A percentile compares a stretch with the other conserved stretches of the same genome.
These are phyloP conservation scores for Tiliacea aurago DNA, from an alignment of 2,888 invertebrate genomes.

Conservation along the genomic window DNA sequence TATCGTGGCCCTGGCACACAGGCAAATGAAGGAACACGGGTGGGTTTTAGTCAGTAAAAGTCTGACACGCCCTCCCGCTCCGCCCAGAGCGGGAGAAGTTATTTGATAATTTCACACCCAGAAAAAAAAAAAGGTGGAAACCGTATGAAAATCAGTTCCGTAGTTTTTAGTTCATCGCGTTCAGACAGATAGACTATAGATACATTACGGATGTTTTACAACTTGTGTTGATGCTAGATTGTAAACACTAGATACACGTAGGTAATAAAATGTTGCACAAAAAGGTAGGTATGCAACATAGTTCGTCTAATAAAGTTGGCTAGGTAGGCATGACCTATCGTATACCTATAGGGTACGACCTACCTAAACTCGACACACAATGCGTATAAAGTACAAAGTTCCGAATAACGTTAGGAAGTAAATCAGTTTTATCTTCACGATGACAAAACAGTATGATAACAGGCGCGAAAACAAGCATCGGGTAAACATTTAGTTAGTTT, in stretches of 20 bases:
- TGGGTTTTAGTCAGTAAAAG: too few species aligned
- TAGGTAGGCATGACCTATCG: slow-evolving; percentile 27
- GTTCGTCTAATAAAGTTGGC: slow-evolving; percentile 19
- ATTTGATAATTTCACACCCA: too few species aligned
- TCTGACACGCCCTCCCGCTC: too few species aligned
- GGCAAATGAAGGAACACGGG: too few species aligned
- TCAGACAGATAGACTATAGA: too few species aligned
- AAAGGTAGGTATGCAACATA: slow-evolving; percentile 23
- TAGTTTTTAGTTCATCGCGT: too few species aligned
- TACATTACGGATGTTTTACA: neutral
- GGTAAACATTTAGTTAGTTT: slow-evolving; percentile 73
- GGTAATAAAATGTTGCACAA: slow-evolving; percentile 16
- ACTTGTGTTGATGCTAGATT: neutral
- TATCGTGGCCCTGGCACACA: too few species aligned
- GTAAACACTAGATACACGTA: neutral
- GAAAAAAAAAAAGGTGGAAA: too few species aligned
- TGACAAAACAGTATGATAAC: slow-evolving; percentile 72
- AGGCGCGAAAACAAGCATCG: slow-evolving; percentile 70
- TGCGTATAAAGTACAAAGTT: slow-evolving; percentile 3
- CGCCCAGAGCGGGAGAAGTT: too few species aligned
- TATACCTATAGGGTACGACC: neutral
- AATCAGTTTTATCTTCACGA: slow-evolving; percentile 69
- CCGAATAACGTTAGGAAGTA: slow-evolving; percentile 65
- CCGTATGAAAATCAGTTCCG: too few species aligned
- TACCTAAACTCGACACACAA: slow-evolving; percentile 13